Evolutionary conservation across 2,797 vertebrate genomes (phyloP).

Genomic region (Rachycentron canadum): DNA sequence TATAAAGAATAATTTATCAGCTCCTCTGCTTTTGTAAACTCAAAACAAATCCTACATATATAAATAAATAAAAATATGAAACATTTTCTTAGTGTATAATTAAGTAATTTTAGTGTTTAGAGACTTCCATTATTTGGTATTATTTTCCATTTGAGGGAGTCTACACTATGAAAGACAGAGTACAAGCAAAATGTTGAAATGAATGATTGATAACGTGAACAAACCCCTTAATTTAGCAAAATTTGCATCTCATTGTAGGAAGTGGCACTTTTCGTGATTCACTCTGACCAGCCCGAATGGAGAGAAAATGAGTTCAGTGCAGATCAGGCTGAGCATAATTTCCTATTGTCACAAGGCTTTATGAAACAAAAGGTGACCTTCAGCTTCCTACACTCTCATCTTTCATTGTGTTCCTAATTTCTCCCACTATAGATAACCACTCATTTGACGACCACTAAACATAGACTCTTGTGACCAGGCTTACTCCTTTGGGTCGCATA

Average conservation of each 20-base stretch:
- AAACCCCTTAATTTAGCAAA: conserved; percentile 32
- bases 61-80: background rate
- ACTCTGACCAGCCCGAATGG: conserved; percentile 82
- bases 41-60: conserved; percentile 1
- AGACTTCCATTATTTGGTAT: background rate
- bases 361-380: conserved; percentile 82
- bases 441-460: conserved; percentile 51
- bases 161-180: conserved; percentile 8
- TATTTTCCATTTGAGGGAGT: background rate
- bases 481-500: conserved; percentile 36
- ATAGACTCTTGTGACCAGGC: conserved; percentile 15
- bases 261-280: conserved; percentile 77
- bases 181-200: conserved; percentile 15
- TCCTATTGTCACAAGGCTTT: conserved; percentile 72
- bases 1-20: conserved; percentile 16
- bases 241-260: conserved; percentile 74
- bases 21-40: conserved; percentile 20
- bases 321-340: conserved; percentile 78
- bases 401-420: conserved; percentile 77
- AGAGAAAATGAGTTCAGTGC: conserved; percentile 81
- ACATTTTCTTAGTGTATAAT: conserved; percentile 14
- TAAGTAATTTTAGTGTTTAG: background rate
- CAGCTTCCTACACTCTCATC: conserved; percentile 59
- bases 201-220: conserved; percentile 54
- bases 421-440: conserved; percentile 59